Evolutionary conservation across 2,888 invertebrate species (phyloP).

Genomic region (Thera obeliscata): DNA sequence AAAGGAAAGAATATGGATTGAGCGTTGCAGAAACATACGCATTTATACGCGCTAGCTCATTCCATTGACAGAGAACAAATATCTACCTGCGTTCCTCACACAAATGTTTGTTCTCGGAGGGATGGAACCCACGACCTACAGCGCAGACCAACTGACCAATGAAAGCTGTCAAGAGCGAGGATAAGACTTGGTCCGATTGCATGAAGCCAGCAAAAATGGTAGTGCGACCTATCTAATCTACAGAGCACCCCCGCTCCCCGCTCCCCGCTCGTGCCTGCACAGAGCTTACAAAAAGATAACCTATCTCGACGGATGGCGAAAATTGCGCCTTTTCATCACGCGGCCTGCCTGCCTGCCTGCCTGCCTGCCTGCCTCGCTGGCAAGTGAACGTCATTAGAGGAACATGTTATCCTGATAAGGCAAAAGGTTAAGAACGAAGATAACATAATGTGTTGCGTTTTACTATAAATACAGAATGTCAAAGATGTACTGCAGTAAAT

Average conservation of each 20-base stretch:
- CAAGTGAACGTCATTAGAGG: slow-evolving; percentile 11
- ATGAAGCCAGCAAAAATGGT: slow-evolving; percentile 2
- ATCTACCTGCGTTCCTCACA: too few relatives aligned
- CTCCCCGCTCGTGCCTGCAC: slow-evolving; percentile 6
- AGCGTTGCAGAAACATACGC: too few relatives aligned
- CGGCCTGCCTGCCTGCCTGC: neutral
- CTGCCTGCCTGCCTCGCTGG: neutral
- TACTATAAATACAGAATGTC: neutral
- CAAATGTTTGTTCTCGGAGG: too few relatives aligned
- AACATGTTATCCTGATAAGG: slow-evolving; percentile 1
- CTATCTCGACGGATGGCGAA: slow-evolving; percentile 33
- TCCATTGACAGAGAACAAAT: too few relatives aligned
- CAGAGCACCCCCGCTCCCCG: neutral
- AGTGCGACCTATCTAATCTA: slow-evolving; percentile 22
- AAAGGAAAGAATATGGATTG: too few relatives aligned
- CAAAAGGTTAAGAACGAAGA: neutral
- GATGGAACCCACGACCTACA: too few relatives aligned
- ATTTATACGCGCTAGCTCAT: too few relatives aligned
- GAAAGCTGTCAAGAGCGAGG: neutral
- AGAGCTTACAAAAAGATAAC: slow-evolving; percentile 35
- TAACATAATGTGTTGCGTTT: neutral
- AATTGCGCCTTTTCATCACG: slow-evolving; percentile 37
- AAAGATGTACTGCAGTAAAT: neutral
- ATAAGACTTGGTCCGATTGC: neutral
- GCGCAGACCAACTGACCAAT: too few relatives aligned